A percentile compares a stretch with the other conserved stretches of the same genome.
phyloP scores from a whole-genome alignment of 2,113 vertebrate genomes.

The Ceyx cyanopectus region DNA sequence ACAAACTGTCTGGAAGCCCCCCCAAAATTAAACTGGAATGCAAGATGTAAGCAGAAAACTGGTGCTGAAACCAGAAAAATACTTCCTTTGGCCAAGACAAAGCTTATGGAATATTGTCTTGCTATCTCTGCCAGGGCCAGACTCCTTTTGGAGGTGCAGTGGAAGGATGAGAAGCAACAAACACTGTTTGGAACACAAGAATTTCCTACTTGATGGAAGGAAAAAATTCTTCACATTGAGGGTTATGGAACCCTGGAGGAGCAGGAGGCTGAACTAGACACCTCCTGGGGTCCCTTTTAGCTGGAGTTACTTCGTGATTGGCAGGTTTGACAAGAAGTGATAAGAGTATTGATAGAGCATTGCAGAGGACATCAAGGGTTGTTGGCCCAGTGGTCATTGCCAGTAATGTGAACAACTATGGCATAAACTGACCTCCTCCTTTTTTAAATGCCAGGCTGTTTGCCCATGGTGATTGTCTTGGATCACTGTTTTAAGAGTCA shows the following conservation, averaged over 20 bases:
- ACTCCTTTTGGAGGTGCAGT: background rate
- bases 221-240: background rate
- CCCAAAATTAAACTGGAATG: accelerated
- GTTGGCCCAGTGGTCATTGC: background rate
- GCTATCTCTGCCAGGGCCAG: background rate
- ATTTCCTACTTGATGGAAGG: background rate
- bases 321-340: background rate
- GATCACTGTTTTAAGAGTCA: background rate
- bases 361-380: background rate
- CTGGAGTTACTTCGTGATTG: background rate
- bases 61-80: background rate
- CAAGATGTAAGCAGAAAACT: background rate
- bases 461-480: background rate
- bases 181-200: background rate
- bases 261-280: background rate
- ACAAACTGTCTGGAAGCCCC: background rate
- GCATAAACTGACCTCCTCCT: background rate
- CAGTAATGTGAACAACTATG: background rate
- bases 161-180: background rate
- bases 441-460: background rate
- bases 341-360: background rate
- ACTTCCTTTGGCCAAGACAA: background rate
- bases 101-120: background rate
- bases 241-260: background rate
- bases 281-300: background rate